Conservation (phyloP, 2,113 vertebrate species). For the Odocoileus virginianus region DNA sequence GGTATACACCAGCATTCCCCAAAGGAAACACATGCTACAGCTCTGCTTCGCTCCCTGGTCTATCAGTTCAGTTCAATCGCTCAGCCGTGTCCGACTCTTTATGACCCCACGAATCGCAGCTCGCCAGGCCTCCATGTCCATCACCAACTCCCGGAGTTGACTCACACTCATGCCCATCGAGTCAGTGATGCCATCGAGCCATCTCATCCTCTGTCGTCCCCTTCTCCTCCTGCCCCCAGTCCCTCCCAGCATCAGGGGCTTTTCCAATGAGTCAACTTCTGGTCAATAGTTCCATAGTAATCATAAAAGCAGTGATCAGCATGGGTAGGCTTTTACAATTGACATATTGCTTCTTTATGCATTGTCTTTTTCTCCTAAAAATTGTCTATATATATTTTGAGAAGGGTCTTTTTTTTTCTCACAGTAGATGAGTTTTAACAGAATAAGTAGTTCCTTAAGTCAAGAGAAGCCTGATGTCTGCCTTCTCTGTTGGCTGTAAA, state of each 20-base stretch:
- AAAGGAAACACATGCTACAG: neutral
- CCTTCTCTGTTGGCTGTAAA: neutral
- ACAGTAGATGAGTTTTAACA: neutral
- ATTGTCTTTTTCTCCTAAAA: neutral
- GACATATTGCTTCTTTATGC: neutral
- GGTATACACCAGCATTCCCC: accelerated
- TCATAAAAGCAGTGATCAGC: neutral
- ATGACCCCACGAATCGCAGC: too few species aligned
- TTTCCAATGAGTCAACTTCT: too few species aligned
- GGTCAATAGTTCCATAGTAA: neutral
- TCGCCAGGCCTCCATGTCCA: too few species aligned
- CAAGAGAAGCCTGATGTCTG: neutral
- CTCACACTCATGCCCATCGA: too few species aligned
- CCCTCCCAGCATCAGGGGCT: too few species aligned
- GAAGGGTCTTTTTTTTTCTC: neutral
- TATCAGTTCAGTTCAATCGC: too few species aligned
- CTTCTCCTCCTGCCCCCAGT: too few species aligned
- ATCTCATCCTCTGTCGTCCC: too few species aligned
- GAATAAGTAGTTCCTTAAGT: neutral
- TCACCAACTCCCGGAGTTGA: too few species aligned
- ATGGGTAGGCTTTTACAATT: neutral
- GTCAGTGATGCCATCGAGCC: too few species aligned
- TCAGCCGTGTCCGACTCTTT: too few species aligned
- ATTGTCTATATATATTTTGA: neutral
- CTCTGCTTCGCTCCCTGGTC: accelerated